Evolutionary conservation across 2,888 invertebrate species (phyloP), one percentile per base, ranked within the genome.

Genomic region (Mythimna impura): DNA sequence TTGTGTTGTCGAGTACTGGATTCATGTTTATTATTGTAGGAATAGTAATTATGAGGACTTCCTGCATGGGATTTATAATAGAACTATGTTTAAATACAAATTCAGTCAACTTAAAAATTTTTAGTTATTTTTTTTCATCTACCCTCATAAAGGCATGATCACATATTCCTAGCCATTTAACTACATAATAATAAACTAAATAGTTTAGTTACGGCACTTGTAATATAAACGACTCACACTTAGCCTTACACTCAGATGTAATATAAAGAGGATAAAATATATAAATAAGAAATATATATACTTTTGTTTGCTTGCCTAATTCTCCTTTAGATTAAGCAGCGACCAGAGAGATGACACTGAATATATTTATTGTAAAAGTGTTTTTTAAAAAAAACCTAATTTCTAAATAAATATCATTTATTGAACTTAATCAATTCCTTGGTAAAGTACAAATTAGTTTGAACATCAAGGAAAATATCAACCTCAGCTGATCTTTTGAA

Each of bases 231-330:
- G 77, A 86, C 76, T 89, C 86, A 87, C 88, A 80, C 87, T 88
- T 93, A 92, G 90, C 89, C 90, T 89, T 91, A 92, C 91, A 92
- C 91, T 83, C 87, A 85, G 88, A 90, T 89, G 90, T 91, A 91
- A 90, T 88, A 87, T 86, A 86, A 88, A 83, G 72, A 84, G 77
- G 77, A 90, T 87, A 90, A 43, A 89, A 77, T 78, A 91, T 87
- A 91, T 91, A 90, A 86, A 86, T 86, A 83, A 76, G 76, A 81
- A 88, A 89, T 80, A 79, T 76, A 79, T 76, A 80, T 73, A 62
- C 6, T 20, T 34, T 69, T 61, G 66, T 73, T 71, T 78, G 5
- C 30, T 72, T 77, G 6, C 25, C 9, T 20, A 52, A 20, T 55
- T 36, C 12, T 17, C 52, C 65, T 7, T 52, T 43, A 6, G 5